Evolutionary conservation across 2,888 invertebrate genomes (phyloP), one percentile per base, ranked within the genome.

Genomic region (Phengaris alcon): DNA sequence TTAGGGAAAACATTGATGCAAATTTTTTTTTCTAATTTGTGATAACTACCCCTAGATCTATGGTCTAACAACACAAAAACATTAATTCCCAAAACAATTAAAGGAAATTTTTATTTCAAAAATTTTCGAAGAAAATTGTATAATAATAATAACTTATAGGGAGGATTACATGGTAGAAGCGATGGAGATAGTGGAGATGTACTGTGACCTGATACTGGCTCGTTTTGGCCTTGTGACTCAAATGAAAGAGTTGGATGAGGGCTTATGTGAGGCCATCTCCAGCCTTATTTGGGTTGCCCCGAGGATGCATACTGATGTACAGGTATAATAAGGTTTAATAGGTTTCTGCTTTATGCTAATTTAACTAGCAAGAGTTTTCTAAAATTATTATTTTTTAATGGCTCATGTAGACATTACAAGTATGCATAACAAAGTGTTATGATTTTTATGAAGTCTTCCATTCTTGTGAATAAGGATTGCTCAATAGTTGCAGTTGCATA

Each of bases 81-180:
- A 35, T 35, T 35, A 4, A 35, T 35, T 35, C 35, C 48, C 5
- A 6, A 3, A 48, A 48, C 0, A 48, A 6, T 7, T 57, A 15
- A 15, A 57, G 57, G 3, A 57, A 57, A 57, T 57, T 48, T 0
- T 48, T 48, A 48, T 7, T 57, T 35, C 4, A 35, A 35, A 35
- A 35, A 57, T 57, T 7, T n/a, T 8, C 2, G n/a, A 54, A 54
- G 10, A 54, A 54, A n/a, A 57, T n/a, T 7, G 15, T 7, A 64
- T 64, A 12, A 64, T 10, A 2, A 52, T 51, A 7, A 22, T 35
- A 55, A n/a, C 74, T 77, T 90, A n/a, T 82, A 96, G 99, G 70
- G 99, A 99, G 91, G 99, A 99, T 91, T 99, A 99, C 88, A 95
- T 99, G 90, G 99, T 99, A 4, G 99, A 99, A 91, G 99, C 99